phyloP scores from a whole-genome alignment of 2,797 vertebrate species.

The Gymnoscopelus braueri region DNA sequence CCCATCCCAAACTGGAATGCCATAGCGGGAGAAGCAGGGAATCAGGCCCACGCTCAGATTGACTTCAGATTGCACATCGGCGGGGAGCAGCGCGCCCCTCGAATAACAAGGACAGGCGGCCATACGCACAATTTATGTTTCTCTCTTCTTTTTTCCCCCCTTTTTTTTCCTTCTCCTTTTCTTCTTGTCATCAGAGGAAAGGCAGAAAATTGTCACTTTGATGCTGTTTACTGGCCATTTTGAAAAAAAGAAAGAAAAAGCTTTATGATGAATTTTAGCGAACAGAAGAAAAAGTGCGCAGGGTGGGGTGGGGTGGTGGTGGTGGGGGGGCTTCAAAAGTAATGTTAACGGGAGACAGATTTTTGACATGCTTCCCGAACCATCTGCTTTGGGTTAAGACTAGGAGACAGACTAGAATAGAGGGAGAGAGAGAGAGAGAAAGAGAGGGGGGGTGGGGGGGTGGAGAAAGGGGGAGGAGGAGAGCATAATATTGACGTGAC shows the following conservation, averaged over 20 bases:
- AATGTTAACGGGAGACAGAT: constrained; percentile 92
- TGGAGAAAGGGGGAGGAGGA: constrained; percentile 39
- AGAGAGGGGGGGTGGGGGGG: constrained; percentile 59
- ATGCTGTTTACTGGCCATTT: constrained; percentile 88
- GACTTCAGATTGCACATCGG: constrained; percentile 67
- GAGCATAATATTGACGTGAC: constrained; percentile 63
- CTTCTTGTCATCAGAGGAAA: constrained; percentile 42
- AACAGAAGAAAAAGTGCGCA: constrained; percentile 63
- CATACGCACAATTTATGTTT: constrained; percentile 21
- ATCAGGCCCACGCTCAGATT: constrained; percentile 48
- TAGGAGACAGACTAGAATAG: constrained; percentile 68
- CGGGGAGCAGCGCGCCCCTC: constrained; percentile 18
- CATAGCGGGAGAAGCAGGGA: constrained; percentile 60
- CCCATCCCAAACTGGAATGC: constrained; percentile 61
- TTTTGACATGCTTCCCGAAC: constrained; percentile 87
- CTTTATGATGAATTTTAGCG: constrained; percentile 78
- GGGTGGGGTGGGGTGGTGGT: constrained; percentile 1
- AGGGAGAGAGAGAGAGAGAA: constrained; percentile 52
- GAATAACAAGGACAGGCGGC: constrained; percentile 48
- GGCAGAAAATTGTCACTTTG: constrained; percentile 76
- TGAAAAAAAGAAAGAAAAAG: constrained; percentile 83
- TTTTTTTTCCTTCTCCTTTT: constrained; percentile 36
- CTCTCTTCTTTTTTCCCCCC: no score
- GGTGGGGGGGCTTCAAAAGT: constrained; percentile 83
- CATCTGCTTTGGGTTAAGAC: constrained; percentile 91